These are phyloP conservation scores for Silurus glanis DNA, from an alignment of 2,113 vertebrate genomes.

Conservation along the genomic window DNA sequence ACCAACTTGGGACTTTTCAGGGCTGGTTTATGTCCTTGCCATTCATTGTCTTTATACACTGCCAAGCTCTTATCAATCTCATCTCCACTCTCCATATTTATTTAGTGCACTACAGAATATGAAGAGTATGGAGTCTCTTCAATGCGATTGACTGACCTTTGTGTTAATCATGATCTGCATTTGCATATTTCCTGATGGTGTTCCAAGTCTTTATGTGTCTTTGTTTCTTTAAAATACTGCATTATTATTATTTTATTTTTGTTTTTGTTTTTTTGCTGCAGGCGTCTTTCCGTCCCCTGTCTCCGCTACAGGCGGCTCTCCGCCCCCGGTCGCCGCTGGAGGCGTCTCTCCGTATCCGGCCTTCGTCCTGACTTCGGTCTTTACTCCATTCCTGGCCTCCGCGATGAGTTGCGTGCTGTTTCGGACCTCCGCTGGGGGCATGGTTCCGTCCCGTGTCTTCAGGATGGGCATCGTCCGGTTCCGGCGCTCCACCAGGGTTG, in stretches of 20 bases:
- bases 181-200: background rate
- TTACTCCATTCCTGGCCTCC: too few species aligned
- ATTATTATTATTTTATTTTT: too few species aligned
- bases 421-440: too few species aligned
- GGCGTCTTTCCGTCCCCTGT: fast-evolving
- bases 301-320: fast-evolving
- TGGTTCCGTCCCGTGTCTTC: too few species aligned
- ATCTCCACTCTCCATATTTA: background rate
- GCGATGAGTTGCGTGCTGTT: too few species aligned
- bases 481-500: too few species aligned
- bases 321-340: fast-evolving
- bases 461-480: too few species aligned
- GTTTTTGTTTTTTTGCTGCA: too few species aligned
- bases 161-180: too few species aligned
- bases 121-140: background rate
- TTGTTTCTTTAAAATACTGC: background rate
- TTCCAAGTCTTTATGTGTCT: background rate
- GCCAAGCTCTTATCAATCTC: background rate
- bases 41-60: background rate
- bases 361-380: too few species aligned
- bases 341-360: too few species aligned
- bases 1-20: background rate
- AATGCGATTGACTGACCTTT: background rate
- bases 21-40: background rate
- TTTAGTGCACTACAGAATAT: background rate